These are phyloP conservation scores for Rhincodon typus DNA, from an alignment of 2,797 vertebrate species.

Conservation along the genomic window DNA sequence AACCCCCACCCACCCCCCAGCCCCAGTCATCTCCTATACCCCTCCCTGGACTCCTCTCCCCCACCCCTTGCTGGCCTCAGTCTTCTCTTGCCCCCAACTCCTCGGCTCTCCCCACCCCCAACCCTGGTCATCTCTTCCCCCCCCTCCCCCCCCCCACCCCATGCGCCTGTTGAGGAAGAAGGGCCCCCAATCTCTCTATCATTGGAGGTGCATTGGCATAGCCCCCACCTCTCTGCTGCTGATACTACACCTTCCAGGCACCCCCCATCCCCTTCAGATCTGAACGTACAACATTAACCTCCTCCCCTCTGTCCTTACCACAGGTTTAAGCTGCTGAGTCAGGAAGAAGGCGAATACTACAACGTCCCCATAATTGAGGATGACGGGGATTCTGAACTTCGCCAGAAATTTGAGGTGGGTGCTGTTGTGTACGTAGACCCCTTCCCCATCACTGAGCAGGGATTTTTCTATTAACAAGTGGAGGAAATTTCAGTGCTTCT, in stretches of 20 bases:
- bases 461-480: background rate
- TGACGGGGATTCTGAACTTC: constrained; percentile 77
- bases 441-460: background rate
- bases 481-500: background rate
- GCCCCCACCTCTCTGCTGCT: background rate
- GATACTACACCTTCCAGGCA: too few relatives aligned
- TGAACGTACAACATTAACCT: background rate
- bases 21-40: too few relatives aligned
- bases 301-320: background rate
- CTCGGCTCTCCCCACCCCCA: too few relatives aligned
- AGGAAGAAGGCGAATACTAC: constrained; percentile 96
- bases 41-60: too few relatives aligned
- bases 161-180: background rate
- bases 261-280: background rate
- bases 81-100: too few relatives aligned
- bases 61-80: too few relatives aligned
- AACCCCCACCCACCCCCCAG: too few relatives aligned
- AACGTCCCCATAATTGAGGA: constrained; percentile 91
- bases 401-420: constrained; percentile 94
- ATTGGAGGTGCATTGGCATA: too few relatives aligned
- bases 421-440: background rate
- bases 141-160: too few relatives aligned
- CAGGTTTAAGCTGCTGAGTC: constrained; percentile 94
- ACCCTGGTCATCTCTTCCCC: too few relatives aligned
- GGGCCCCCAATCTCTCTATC: background rate